phyloP scores from a whole-genome alignment of 2,888 invertebrate species.

The Hirudinaria manillensis region DNA sequence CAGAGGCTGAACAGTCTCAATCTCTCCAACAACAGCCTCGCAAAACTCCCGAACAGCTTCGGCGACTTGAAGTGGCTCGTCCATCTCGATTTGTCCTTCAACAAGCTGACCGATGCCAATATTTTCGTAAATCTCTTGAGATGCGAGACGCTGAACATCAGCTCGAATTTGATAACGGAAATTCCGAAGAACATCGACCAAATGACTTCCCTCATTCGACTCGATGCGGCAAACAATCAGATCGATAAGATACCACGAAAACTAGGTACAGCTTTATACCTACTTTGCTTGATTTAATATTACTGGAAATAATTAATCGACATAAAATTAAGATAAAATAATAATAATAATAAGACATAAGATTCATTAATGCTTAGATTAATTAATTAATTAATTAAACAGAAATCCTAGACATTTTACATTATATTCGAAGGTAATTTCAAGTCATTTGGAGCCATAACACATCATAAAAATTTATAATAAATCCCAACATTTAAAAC shows the following conservation, averaged over 20 bases:
- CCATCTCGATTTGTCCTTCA: conserved; percentile 34
- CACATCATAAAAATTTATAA: no score
- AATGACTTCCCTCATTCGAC: conserved; percentile 46
- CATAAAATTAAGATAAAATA: background rate
- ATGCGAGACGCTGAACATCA: conserved; percentile 44
- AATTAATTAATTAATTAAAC: no score
- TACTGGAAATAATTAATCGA: background rate
- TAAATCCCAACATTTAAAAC: no score
- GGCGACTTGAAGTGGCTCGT: conserved; percentile 32
- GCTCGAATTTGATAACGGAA: conserved; percentile 46
- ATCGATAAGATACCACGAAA: conserved; percentile 38
- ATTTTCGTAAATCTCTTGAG: conserved; percentile 32
- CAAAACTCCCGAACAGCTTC: conserved; percentile 43
- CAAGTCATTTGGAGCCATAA: no score
- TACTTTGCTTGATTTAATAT: background rate
- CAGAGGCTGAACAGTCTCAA: conserved; percentile 43
- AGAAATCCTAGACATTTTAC: no score
- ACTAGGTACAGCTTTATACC: conserved; percentile 41
- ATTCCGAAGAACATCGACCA: conserved; percentile 47
- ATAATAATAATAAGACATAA: background rate
- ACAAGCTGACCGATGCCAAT: conserved; percentile 44
- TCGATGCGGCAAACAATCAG: conserved; percentile 47
- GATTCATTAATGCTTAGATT: background rate
- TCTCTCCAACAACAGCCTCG: conserved; percentile 38
- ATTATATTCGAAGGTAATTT: no score